phyloP scores from a whole-genome alignment of 2,113 vertebrate species.

The Mirza zaza region DNA sequence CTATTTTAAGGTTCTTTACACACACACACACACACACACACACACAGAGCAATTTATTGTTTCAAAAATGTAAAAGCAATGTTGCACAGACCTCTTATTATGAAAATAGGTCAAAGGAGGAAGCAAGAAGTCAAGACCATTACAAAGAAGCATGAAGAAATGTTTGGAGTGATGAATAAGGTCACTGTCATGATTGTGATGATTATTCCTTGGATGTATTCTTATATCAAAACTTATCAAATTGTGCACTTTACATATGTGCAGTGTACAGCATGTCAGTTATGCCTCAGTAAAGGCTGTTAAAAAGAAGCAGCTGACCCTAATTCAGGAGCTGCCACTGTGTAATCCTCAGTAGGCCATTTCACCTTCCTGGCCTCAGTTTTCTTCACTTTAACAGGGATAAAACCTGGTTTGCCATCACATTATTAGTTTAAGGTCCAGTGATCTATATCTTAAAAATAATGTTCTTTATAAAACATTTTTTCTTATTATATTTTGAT shows the following conservation, averaged over 20 bases:
- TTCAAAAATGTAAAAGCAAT: background rate
- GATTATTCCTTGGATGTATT: background rate
- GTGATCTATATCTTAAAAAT: background rate
- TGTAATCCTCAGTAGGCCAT: background rate
- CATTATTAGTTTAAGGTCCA: background rate
- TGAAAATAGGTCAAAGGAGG: background rate
- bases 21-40: background rate
- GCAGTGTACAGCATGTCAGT: background rate
- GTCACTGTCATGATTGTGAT: background rate
- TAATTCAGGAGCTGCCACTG: background rate
- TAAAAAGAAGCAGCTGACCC: background rate
- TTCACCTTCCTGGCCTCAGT: background rate
- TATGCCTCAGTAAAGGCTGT: background rate
- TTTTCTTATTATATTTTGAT: background rate
- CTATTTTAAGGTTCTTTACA: background rate
- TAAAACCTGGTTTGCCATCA: background rate
- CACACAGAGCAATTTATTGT: background rate
- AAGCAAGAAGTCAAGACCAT: background rate
- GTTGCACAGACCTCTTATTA: background rate
- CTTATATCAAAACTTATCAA: background rate
- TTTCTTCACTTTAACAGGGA: background rate
- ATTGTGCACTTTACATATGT: background rate
- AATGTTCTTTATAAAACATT: background rate
- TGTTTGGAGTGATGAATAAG: background rate
- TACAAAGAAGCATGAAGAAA: background rate